These are phyloP conservation scores for Lateolabrax maculatus DNA, from an alignment of 2,797 vertebrate species.

Conservation along the genomic window DNA sequence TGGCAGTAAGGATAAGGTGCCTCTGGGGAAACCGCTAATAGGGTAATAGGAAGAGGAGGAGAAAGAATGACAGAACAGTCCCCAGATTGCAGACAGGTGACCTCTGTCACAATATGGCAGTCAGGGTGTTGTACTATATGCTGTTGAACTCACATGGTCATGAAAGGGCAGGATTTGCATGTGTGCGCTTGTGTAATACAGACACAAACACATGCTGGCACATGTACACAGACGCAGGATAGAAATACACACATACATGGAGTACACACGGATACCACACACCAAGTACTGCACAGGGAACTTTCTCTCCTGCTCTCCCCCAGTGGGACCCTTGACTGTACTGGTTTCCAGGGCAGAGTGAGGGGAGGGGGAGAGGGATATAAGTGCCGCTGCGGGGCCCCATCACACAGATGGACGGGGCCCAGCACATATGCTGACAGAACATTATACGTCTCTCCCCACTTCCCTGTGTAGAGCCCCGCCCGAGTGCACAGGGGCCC, in stretches of 20 bases:
- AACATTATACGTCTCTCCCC: constrained; percentile 75
- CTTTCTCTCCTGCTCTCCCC: constrained; percentile 4
- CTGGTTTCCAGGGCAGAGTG: constrained; percentile 58
- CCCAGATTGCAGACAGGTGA: constrained; percentile 70
- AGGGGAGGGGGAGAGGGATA: constrained; percentile 23
- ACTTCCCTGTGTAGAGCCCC: constrained; percentile 55
- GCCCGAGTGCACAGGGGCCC: constrained; percentile 64
- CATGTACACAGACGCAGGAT: constrained; percentile 30
- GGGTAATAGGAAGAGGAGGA: constrained; percentile 59
- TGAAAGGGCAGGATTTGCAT: constrained; percentile 66
- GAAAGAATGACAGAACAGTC: constrained; percentile 61
- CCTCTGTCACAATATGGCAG: constrained; percentile 64
- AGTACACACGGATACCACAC: constrained; percentile 6
- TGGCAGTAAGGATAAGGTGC: constrained; percentile 77
- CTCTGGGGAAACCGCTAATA: constrained; percentile 73
- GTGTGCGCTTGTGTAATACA: constrained; percentile 41
- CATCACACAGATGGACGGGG: constrained; percentile 78
- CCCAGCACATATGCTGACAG: constrained; percentile 80
- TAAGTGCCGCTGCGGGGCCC: constrained; percentile 70
- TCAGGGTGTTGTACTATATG: constrained; percentile 40
- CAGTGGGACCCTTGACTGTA: constrained; percentile 43
- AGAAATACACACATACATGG: constrained; percentile 17
- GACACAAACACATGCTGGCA: constrained; percentile 14
- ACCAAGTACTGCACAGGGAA: constrained; percentile 16
- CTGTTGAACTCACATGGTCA: constrained; percentile 48